These are phyloP conservation scores for Sebastes diaconus DNA, from an alignment of 2,797 vertebrate genomes.

Conservation along the genomic window DNA sequence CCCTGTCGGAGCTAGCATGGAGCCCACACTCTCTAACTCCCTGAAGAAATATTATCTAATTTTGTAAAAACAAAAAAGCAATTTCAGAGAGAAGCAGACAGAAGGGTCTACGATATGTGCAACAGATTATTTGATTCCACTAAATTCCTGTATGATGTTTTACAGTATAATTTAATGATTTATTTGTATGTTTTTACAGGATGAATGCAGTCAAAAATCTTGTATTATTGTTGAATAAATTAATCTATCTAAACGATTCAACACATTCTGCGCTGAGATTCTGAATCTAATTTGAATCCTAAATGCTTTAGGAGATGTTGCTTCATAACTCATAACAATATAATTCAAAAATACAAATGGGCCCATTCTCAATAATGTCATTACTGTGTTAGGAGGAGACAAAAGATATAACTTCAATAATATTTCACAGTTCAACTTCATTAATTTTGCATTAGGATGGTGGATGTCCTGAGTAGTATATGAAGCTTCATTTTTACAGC, in stretches of 20 bases:
- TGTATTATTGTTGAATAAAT: not conserved
- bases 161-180: not conserved
- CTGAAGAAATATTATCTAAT: no score
- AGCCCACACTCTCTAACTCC: no score
- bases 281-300: not conserved
- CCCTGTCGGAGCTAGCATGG: no score
- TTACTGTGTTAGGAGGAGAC: not conserved
- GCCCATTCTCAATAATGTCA: conserved; percentile 6
- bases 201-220: not conserved
- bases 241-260: not conserved
- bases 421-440: conserved; percentile 21
- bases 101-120: no score
- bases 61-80: no score
- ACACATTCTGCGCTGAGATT: not conserved
- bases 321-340: conserved; percentile 12
- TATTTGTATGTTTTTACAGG: not conserved
- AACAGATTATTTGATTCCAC: not conserved
- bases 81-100: no score
- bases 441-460: conserved; percentile 1
- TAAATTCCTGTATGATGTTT: not conserved
- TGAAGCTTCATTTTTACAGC: not conserved
- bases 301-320: not conserved
- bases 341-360: conserved; percentile 31
- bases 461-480: not conserved
- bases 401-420: not conserved